Base-by-base conservation (phyloP, 53 echinoderm and acorn worm genomes). In the Temnopleurus reevesii region DNA sequence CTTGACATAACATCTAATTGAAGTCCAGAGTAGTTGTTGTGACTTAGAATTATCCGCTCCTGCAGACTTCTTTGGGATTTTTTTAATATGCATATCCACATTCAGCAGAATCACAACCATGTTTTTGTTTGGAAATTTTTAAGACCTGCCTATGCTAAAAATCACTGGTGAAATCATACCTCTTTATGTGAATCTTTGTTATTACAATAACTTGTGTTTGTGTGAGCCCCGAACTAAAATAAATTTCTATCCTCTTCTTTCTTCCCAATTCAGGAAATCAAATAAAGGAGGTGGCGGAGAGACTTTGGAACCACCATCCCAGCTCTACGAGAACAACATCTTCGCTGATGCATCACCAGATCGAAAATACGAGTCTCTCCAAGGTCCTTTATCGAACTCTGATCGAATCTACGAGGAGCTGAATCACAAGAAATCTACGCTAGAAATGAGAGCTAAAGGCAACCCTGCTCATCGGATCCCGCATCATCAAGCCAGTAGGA, bases 261-360 rank as follows among this genome's bases (percentile, higher is more conserved):
- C 2, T 66, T 43, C 65, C 12, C 17, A 59, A 30, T 3, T 26
- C 71, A 87, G 88, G 71, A 87, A 87, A 87, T 46, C 71, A n/a
- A 87, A 17, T 21, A 87, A 87, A 31, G n/a, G n/a, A n/a, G 65
- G 28, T n/a, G 86, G 63, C 6, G 88, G 88, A 27, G 71, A 87
- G 53, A 65, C 54, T 7, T 31, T 55, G 24, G 88, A 87, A 33
- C 53, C 88, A 0, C 88, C 88, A 1, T 66, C 71, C 10, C 88
- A 87, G 65, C 88, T 87, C 35, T 87, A 87, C 29, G 88, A 87
- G 53, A 66, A 87, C 53, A 87, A 87, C 54, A 87, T 87, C 65
- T 87, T 87, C 71, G 34, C 86, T 5, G 88, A 87, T 5, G 36
- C 88, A 29, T 87, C 88, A 4, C 88, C 88, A 3, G 88, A 87